Evolutionary conservation across 2,797 vertebrate genomes (phyloP).

Genomic region (Denticeps clupeoides): DNA sequence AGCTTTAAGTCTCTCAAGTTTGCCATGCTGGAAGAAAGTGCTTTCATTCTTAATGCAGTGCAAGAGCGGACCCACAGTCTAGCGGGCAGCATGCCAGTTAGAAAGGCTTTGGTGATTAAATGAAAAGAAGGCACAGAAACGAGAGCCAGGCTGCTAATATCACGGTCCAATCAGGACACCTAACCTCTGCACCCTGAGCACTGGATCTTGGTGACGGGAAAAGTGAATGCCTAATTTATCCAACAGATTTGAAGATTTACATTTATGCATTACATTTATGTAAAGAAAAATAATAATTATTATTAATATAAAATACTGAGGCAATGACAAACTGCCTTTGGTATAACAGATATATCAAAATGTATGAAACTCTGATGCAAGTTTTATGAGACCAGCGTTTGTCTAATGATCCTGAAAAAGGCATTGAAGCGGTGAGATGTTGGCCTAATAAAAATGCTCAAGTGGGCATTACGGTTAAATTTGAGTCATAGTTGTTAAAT

Average conservation of each 20-base stretch:
- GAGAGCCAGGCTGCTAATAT: slow-evolving; percentile 6
- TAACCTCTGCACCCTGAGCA: too few species aligned
- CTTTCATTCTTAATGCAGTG: neutral
- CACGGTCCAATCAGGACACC: too few species aligned
- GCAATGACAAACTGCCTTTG: too few species aligned
- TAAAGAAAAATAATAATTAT: neutral
- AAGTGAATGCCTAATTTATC: neutral
- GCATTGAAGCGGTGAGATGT: too few species aligned
- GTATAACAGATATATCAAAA: too few species aligned
- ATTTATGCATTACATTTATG: neutral
- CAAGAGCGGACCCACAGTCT: slow-evolving; percentile 12
- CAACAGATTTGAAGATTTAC: neutral
- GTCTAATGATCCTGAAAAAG: too few species aligned
- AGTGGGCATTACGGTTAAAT: too few species aligned
- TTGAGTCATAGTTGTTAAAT: too few species aligned
- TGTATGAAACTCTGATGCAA: too few species aligned
- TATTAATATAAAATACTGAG: too few species aligned
- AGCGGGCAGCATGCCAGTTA: slow-evolving; percentile 7
- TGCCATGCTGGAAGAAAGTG: slow-evolving; percentile 17
- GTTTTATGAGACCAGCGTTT: too few species aligned
- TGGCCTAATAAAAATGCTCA: too few species aligned
- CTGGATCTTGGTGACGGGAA: neutral
- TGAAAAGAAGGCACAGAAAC: neutral
- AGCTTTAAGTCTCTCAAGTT: slow-evolving; percentile 18
- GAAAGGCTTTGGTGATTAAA: slow-evolving; percentile 1